Evolutionary conservation across 2,113 vertebrate genomes (phyloP).

Genomic region (Neomonachus schauinslandi): DNA sequence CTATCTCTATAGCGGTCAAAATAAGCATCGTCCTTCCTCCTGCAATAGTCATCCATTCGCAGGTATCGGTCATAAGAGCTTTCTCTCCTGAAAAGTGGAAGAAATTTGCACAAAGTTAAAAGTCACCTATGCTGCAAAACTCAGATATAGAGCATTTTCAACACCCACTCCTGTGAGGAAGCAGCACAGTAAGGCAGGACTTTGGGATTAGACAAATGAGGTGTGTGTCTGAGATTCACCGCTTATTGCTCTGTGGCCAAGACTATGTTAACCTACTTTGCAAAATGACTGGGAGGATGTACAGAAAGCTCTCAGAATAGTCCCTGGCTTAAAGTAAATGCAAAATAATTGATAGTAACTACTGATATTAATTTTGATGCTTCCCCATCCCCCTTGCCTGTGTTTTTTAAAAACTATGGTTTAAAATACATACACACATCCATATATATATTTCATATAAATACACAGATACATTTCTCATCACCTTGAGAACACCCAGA

Average conservation of each 20-base stretch:
- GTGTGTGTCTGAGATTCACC: neutral
- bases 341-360: conserved; percentile 41
- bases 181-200: neutral
- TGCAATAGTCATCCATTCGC: conserved; percentile 91
- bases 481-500: neutral
- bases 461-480: neutral
- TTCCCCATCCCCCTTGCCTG: neutral
- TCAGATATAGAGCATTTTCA: conserved; percentile 13
- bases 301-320: neutral
- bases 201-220: neutral
- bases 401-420: neutral
- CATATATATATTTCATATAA: neutral
- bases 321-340: neutral
- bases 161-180: neutral
- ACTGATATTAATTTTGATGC: neutral
- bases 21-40: conserved; percentile 93
- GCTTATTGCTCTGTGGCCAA: neutral
- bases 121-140: conserved; percentile 31
- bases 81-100: conserved; percentile 86
- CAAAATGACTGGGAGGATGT: neutral
- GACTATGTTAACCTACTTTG: conserved; percentile 3
- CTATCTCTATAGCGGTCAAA: conserved; percentile 92
- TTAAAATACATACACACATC: neutral
- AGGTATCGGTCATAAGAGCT: conserved; percentile 91
- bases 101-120: conserved; percentile 44